These are phyloP conservation scores for Tichodroma muraria DNA, from an alignment of 2,113 vertebrate species.

Conservation along the genomic window DNA sequence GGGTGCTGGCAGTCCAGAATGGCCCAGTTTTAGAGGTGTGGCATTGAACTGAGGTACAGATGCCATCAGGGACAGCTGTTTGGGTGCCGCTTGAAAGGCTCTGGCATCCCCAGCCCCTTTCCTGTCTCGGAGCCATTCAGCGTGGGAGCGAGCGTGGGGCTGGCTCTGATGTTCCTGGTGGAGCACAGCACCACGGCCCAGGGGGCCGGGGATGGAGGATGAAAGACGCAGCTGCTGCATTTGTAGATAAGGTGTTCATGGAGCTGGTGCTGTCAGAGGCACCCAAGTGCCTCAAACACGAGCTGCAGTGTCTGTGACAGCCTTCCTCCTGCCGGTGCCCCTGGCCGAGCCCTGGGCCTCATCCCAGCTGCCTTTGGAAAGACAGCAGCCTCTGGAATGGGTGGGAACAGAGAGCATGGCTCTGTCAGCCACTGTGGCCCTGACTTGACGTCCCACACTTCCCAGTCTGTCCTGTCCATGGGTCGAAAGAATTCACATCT, in stretches of 20 bases:
- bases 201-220: neutral
- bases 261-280: neutral
- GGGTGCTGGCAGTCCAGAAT: accelerated
- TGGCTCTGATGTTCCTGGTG: accelerated
- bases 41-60: neutral
- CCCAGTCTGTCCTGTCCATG: accelerated
- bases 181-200: neutral
- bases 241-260: constrained; percentile 2
- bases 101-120: neutral
- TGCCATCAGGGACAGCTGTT: neutral
- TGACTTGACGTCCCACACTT: accelerated
- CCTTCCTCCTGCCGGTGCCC: neutral
- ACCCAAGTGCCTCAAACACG: accelerated
- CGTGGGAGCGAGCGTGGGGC: accelerated
- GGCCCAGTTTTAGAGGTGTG: neutral
- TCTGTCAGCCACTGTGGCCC: neutral
- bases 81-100: neutral
- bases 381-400: neutral
- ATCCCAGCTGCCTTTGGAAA: accelerated
- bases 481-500: neutral
- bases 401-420: neutral
- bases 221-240: constrained; percentile 17
- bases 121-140: neutral
- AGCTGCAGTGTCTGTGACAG: neutral
- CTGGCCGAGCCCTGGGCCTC: accelerated